phyloP scores from a whole-genome alignment of 2,113 vertebrate genomes.

The Syngnathus scovelli region DNA sequence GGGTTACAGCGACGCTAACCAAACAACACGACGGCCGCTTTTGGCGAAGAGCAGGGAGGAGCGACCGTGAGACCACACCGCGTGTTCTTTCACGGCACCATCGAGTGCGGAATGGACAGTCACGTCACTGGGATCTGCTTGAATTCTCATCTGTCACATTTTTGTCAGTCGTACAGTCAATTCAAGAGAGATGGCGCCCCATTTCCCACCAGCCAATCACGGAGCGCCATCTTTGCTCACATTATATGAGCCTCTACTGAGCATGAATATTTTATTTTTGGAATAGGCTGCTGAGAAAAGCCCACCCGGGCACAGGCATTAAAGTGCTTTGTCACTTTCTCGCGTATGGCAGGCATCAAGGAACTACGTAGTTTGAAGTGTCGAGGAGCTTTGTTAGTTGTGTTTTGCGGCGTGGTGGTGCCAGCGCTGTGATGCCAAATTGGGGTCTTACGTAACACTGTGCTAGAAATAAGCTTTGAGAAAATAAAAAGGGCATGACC shows the following conservation, averaged over 20 bases:
- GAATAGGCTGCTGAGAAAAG: not conserved
- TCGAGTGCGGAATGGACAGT: not conserved
- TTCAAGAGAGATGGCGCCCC: not conserved
- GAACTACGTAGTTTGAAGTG: not conserved
- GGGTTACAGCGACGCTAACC: slow-evolving; percentile 50
- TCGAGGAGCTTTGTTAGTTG: not conserved
- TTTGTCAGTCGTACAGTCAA: not conserved
- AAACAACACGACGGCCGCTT: slow-evolving; percentile 58
- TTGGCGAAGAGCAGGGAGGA: slow-evolving; percentile 56
- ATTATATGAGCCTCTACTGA: not conserved
- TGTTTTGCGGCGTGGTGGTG: not conserved
- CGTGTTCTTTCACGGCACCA: slow-evolving; percentile 45
- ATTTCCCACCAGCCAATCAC: not conserved
- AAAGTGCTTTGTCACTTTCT: not conserved
- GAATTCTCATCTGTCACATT: not conserved
- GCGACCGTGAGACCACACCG: slow-evolving; percentile 34
- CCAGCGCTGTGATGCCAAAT: too few relatives aligned
- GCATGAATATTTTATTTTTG: not conserved
- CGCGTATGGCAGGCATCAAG: too few relatives aligned
- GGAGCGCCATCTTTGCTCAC: too few relatives aligned
- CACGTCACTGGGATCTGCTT: not conserved
- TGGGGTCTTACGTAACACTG: too few relatives aligned
- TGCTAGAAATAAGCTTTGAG: too few relatives aligned
- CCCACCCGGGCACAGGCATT: not conserved
- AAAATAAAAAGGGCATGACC: not conserved